Conservation (phyloP, 2,888 invertebrate genomes). For the Neocrepidodera transversa region DNA sequence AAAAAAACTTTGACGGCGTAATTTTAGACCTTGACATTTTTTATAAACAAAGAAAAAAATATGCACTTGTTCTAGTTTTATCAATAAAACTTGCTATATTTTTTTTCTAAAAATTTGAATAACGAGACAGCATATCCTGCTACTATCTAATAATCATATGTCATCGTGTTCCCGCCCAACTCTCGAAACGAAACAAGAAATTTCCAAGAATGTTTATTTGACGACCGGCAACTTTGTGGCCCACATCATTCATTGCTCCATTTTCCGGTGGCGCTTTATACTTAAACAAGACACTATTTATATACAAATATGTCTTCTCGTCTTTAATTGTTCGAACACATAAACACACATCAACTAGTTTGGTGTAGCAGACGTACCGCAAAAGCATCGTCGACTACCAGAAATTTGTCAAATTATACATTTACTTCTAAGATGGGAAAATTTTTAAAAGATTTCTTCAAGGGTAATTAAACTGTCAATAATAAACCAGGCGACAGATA, state of each 20-base stretch:
- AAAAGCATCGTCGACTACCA: constrained; percentile 30
- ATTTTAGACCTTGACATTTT: no score
- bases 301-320: constrained; percentile 33
- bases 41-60: no score
- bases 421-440: constrained; percentile 33
- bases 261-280: constrained; percentile 36
- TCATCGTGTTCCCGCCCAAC: constrained; percentile 2
- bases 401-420: constrained; percentile 38
- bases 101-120: no score
- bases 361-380: constrained; percentile 30
- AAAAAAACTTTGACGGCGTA: no score
- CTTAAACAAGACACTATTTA: constrained; percentile 28
- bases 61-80: no score
- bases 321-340: constrained; percentile 28
- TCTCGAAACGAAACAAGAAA: constrained; percentile 6
- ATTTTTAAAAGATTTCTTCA: constrained; percentile 28
- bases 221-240: constrained; percentile 27
- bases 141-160: background rate
- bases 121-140: no score
- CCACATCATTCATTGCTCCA: constrained; percentile 37
- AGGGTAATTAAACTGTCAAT: constrained; percentile 47
- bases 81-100: no score
- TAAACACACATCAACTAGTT: constrained; percentile 28
- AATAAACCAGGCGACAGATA: constrained; percentile 39
- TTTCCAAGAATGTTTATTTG: constrained; percentile 27